A percentile compares a stretch with the other conserved stretches of the same genome.
These are phyloP conservation scores for Polyploca ridens DNA, from an alignment of 2,888 invertebrate genomes.

Conservation along the genomic window DNA sequence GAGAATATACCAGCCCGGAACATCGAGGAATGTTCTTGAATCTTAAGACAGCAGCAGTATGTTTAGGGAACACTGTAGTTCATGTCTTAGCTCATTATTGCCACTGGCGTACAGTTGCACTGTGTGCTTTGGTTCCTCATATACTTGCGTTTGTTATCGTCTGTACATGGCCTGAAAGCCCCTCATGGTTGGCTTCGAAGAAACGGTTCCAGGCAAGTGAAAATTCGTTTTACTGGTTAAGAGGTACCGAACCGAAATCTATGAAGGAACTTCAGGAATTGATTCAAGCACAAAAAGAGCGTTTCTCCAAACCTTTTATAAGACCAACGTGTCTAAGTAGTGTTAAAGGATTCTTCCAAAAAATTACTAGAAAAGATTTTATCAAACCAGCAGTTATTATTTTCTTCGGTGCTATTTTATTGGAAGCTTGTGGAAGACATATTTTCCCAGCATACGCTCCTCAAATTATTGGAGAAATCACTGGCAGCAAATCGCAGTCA, in stretches of 20 bases:
- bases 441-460: slow-evolving; percentile 52
- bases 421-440: slow-evolving; percentile 55
- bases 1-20: slow-evolving; percentile 40
- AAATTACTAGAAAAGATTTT: slow-evolving; percentile 41
- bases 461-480: slow-evolving; percentile 45
- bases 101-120: slow-evolving; percentile 41
- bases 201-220: slow-evolving; percentile 30
- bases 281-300: slow-evolving; percentile 35
- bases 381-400: slow-evolving; percentile 47
- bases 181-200: slow-evolving; percentile 37
- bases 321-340: slow-evolving; percentile 11
- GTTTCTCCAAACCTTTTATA: slow-evolving; percentile 15
- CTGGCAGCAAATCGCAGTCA: slow-evolving; percentile 40
- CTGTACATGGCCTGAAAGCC: slow-evolving; percentile 44
- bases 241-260: slow-evolving; percentile 71
- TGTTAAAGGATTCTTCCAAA: slow-evolving; percentile 26
- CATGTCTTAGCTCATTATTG: slow-evolving; percentile 37
- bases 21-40: slow-evolving; percentile 42
- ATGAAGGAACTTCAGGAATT: slow-evolving; percentile 42
- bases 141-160: slow-evolving; percentile 24
- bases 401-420: slow-evolving; percentile 38
- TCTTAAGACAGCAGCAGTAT: slow-evolving; percentile 31
- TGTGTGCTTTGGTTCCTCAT: slow-evolving; percentile 34
- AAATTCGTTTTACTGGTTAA: slow-evolving; percentile 69
- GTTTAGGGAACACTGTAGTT: slow-evolving; percentile 29